Conservation (phyloP, 2,888 invertebrate species). For the Nezara viridula region DNA sequence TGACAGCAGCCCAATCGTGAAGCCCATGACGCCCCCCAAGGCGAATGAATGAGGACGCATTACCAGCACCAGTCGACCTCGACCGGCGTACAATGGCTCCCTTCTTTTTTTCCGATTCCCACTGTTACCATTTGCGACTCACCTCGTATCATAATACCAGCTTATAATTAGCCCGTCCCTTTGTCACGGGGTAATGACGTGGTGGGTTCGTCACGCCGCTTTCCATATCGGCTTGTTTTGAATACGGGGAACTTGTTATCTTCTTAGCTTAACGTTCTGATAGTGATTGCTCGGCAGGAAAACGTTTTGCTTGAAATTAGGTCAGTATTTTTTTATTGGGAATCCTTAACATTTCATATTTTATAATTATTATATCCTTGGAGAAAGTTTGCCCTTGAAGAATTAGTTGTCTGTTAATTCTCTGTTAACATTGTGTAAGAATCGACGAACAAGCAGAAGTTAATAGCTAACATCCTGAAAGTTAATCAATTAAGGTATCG, state of each 20-base stretch:
- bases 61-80: background rate
- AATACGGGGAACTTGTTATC: background rate
- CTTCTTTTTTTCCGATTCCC: conserved; percentile 33
- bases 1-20: background rate
- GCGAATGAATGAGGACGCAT: conserved; percentile 10
- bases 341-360: too few relatives aligned
- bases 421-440: too few relatives aligned
- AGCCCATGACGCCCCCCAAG: background rate
- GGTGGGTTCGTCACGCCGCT: background rate
- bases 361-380: too few relatives aligned
- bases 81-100: background rate
- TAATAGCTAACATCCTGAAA: too few relatives aligned
- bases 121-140: conserved; percentile 14
- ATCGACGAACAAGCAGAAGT: too few relatives aligned
- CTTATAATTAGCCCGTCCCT: background rate
- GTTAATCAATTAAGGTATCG: too few relatives aligned
- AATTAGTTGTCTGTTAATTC: too few relatives aligned
- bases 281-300: background rate
- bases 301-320: background rate
- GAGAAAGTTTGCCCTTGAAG: too few relatives aligned
- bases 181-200: background rate
- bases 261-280: background rate
- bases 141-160: background rate
- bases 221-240: background rate
- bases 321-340: background rate